These are phyloP conservation scores for Plebejus anna DNA, from an alignment of 2,888 invertebrate species.

Conservation along the genomic window DNA sequence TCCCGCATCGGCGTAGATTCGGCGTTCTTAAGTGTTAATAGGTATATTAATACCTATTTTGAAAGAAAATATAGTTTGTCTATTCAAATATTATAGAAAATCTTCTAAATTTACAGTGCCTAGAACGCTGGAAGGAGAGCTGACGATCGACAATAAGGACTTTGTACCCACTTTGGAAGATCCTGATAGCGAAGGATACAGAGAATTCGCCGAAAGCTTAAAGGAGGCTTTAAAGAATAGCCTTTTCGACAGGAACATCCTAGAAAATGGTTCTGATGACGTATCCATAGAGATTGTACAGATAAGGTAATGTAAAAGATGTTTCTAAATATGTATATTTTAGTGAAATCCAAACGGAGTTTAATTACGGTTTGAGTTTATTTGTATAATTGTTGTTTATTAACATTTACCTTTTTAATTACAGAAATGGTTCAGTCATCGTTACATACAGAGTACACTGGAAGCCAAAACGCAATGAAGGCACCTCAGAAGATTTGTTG, in stretches of 20 bases:
- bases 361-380: too few species aligned
- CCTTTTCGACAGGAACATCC: slow-evolving; percentile 72
- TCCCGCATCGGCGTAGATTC: too few species aligned
- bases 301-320: slow-evolving; percentile 69
- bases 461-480: slow-evolving; percentile 74
- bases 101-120: slow-evolving; percentile 75
- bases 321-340: neutral
- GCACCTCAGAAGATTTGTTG: slow-evolving; percentile 71
- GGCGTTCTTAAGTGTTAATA: too few species aligned
- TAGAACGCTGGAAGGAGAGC: slow-evolving; percentile 83
- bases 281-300: slow-evolving; percentile 81
- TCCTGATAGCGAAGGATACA: slow-evolving; percentile 81
- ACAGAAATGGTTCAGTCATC: slow-evolving; percentile 83
- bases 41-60: too few species aligned
- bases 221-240: slow-evolving; percentile 81
- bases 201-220: slow-evolving; percentile 79
- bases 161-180: slow-evolving; percentile 81
- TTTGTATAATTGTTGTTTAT: neutral
- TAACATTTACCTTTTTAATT: slow-evolving; percentile 39
- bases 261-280: slow-evolving; percentile 76
- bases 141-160: slow-evolving; percentile 83
- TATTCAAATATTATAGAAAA: neutral
- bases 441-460: slow-evolving; percentile 84
- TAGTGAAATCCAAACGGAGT: neutral
- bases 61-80: too few species aligned